Conservation (phyloP, 2,888 invertebrate genomes). For the Bimastos eiseni region DNA sequence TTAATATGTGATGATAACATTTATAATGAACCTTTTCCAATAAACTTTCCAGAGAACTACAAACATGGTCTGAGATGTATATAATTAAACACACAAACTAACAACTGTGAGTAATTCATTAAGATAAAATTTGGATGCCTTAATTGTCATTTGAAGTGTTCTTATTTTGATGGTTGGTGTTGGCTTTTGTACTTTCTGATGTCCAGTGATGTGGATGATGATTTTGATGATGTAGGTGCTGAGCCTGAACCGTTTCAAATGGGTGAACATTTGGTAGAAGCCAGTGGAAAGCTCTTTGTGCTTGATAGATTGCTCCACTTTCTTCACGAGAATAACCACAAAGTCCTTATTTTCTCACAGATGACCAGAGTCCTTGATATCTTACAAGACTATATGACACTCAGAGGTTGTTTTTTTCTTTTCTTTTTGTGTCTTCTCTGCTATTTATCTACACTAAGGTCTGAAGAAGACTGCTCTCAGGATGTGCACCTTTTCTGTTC, state of each 20-base stretch:
- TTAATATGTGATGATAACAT: background rate
- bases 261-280: slow-evolving; percentile 63
- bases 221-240: slow-evolving; percentile 53
- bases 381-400: slow-evolving; percentile 62
- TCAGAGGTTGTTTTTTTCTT: slow-evolving; percentile 55
- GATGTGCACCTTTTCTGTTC: background rate
- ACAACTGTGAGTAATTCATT: background rate
- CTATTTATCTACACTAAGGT: background rate
- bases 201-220: no score
- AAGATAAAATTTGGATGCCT: background rate
- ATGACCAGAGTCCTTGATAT: slow-evolving; percentile 63
- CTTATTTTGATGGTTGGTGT: background rate
- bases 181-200: background rate
- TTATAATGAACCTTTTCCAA: background rate
- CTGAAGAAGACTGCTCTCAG: background rate
- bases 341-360: slow-evolving; percentile 63
- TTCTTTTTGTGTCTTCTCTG: background rate
- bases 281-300: slow-evolving; percentile 61
- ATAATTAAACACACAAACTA: no score
- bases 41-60: background rate
- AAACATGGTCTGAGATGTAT: background rate
- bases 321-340: slow-evolving; percentile 57
- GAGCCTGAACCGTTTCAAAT: slow-evolving; percentile 64
- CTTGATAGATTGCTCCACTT: slow-evolving; percentile 59
- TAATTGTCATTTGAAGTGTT: background rate